Evolutionary conservation across 2,113 vertebrate genomes (phyloP), one percentile per base, ranked within the genome.

Genomic region (Xiphophorus hellerii): DNA sequence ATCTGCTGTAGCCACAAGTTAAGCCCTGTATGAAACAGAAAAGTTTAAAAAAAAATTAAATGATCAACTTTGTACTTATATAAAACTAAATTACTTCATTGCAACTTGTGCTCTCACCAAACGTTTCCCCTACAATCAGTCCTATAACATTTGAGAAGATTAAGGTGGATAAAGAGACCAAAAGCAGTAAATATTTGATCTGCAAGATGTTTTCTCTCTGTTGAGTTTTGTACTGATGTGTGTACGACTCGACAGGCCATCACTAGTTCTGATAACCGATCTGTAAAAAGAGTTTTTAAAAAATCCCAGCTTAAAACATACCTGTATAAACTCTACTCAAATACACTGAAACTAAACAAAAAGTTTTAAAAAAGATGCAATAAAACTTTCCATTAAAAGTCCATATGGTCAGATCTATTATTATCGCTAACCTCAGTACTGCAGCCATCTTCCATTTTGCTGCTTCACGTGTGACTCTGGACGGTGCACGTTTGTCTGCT

Each of bases 381-480:
- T 15, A 4, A 31, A 63, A 30, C 4, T 30, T 33, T 58, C 25
- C 25, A 58, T 63, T 63, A 22, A 63, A 20, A 30, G 62, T 58
- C 51, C 8, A n/a, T 15, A 15, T 31, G 0, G 0, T 58, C 51
- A 33, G 14, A 20, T 48, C 44, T 48, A 5, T 48, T 1, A 20
- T 48, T 48, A 20, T 20, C 5, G 4, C 14, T 20, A 5, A 17
- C 44, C 20, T 48, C 44, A 17, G 17, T 6, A 20, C 44, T 5
- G 44, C 14, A 5, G 17, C 28, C 69, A 28, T 68, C 62, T 54
- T 39, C 54, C n/a, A 51, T 51, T 29, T 58, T 28, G 6, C 31
- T 27, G 73, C 80, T 80, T 77, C 82, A 87, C 77, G 79, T 84
- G 84, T 71, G 77, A 69, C 39, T 74, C 37, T 20, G 35, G 62